Evolutionary conservation across 1,140 invertebrate species (phyloP).

Genomic region (Arion vulgaris): DNA sequence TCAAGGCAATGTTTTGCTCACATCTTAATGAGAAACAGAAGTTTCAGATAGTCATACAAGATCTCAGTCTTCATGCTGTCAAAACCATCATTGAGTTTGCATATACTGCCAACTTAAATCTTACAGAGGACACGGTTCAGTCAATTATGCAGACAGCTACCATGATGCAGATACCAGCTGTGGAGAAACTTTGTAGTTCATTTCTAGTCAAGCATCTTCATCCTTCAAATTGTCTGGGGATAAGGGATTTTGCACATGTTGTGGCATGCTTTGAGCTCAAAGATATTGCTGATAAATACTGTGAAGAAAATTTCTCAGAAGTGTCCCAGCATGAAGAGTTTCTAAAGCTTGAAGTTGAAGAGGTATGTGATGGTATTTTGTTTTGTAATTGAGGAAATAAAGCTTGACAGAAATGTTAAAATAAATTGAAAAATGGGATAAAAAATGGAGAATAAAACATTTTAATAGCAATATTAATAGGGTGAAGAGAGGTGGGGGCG

Average conservation of each 20-base stretch:
- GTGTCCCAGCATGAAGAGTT: conserved; percentile 50
- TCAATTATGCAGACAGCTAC: conserved; percentile 87
- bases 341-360: conserved; percentile 39
- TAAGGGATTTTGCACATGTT: conserved; percentile 89
- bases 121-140: conserved; percentile 79
- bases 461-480: too few relatives aligned
- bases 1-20: conserved; percentile 49
- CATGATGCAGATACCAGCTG: conserved; percentile 85
- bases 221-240: conserved; percentile 92
- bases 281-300: conserved; percentile 41
- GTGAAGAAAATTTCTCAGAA: conserved; percentile 46
- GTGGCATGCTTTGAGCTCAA: conserved; percentile 72
- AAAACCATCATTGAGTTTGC: conserved; percentile 42
- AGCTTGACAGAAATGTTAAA: conserved; percentile 18
- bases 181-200: conserved; percentile 87
- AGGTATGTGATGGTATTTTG: conserved; percentile 27
- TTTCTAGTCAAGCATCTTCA: conserved; percentile 90
- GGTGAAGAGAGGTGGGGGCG: too few relatives aligned
- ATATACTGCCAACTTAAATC: conserved; percentile 32
- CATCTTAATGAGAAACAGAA: conserved; percentile 41
- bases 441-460: too few relatives aligned
- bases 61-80: conserved; percentile 25
- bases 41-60: conserved; percentile 40
- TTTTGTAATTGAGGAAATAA: not conserved
- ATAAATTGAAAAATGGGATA: too few relatives aligned